Evolutionary conservation across 2,888 invertebrate genomes (phyloP), one percentile per base, ranked within the genome.

Genomic region (Uropetala carovei): DNA sequence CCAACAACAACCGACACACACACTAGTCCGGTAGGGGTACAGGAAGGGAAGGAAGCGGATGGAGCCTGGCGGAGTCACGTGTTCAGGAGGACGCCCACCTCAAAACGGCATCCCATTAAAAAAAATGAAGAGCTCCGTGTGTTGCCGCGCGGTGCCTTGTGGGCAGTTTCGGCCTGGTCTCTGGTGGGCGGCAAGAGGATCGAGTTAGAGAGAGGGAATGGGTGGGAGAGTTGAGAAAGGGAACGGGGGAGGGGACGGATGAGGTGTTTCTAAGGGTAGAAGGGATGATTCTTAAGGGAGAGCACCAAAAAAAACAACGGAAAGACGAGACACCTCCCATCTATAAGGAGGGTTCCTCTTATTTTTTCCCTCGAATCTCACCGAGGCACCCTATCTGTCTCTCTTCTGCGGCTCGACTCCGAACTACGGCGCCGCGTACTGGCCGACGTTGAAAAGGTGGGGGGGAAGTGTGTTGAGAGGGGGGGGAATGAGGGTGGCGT

Each of bases 351-450:
- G 43, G 43, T 43, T 43, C 43, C 43, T 43, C 43, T 43, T 43
- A n/a, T n/a, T 43, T 43, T 43, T 3, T 5, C 43, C 43, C 43
- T 43, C 43, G 43, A 43, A 43, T 43, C 43, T 43, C 43, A 43
- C 43, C 43, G 43, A 75, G 13, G 75, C 75, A 75, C 75, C 75
- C 75, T 68, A 9, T 68, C n/a, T 68, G 68, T 68, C 18, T n/a
- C 68, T 75, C 75, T 22, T 27, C 75, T n/a, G 75, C 75, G 75
- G 22, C 68, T 68, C 68, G 68, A 68, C 68, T 68, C 68, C 68
- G 68, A 68, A 18, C n/a, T 22, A 68, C 68, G 75, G 75, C 75
- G 27, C 22, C 75, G 75, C 11, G 22, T 18, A 75, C 75, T 75
- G 43, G 43, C 43, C 43, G 75, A 75, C 75, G 75, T 11, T 22